Base-by-base conservation (phyloP, 1,140 invertebrate genomes). In the Daktulosphaira vitifoliae region DNA sequence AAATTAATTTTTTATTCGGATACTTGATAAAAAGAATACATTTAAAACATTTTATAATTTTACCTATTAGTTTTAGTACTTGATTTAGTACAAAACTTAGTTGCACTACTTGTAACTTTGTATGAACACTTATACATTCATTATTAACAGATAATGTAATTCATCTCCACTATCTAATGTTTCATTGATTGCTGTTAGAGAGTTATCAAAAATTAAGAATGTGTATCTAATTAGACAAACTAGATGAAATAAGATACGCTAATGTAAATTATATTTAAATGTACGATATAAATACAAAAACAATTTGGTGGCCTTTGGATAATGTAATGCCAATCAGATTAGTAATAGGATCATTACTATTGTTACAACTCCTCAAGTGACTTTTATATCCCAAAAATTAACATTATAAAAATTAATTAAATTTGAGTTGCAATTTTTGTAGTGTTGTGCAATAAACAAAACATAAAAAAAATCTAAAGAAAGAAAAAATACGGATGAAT, bases 71-170 rank as follows among this genome's bases (percentile, higher is more conserved):
- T 6, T 39, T 13, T 39, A 23, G 26, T 37, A 71, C 68, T 71
- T n/a, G n/a, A n/a, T n/a, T n/a, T n/a, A n/a, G n/a, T 76, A 89
- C 87, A 78, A 90, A 86, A 51, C 86, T 99, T 87, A 98, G 90
- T 77, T 96, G 93, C 16, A 96, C 96, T 1, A 99, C 96, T 78
- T 98, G 94, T 2, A 94, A 89, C 81, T 99, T 98, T 1, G 93
- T 97, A 75, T 93, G 92, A 15, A 94, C 94, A 77, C 96, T 98
- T 0, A 98, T 92, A 9, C 85, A 86, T 67, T 86, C 82, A 1
- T 87, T 87, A 76, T 97, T 98, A 3, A 99, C 89, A 0, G 88
- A 90, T 5, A 96, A 84, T n/a, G n/a, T 66, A 99, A 78, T 76
- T 99, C 96, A 79, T 99, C 96, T 1, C 96, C 96, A 67, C 92